These are phyloP conservation scores for Apostichopus japonicus DNA, from an alignment of 35 echinoderm and acorn worm genomes.

Conservation along the genomic window DNA sequence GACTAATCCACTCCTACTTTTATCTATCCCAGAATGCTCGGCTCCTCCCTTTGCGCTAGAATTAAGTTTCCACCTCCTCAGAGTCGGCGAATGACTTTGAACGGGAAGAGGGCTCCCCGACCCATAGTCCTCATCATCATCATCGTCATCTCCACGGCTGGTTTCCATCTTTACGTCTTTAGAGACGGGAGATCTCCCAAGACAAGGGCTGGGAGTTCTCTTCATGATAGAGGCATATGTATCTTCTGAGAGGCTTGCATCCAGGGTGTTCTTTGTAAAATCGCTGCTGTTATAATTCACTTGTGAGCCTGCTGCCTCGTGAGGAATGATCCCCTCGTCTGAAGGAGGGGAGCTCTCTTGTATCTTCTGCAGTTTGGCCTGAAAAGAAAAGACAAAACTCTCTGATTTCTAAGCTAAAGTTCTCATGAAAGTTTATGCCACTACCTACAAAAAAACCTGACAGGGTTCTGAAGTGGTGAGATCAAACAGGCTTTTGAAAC, in stretches of 20 bases:
- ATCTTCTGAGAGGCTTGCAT: conserved; percentile 42
- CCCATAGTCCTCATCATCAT: neutral
- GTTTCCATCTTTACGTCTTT: neutral
- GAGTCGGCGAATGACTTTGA: conserved; percentile 48
- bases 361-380: conserved; percentile 48
- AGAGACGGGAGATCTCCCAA: neutral
- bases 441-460: too few relatives aligned
- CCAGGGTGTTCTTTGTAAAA: conserved; percentile 39
- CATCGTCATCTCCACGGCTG: neutral
- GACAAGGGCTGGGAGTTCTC: conserved; percentile 54
- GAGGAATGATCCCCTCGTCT: neutral
- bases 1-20: neutral
- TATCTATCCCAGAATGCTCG: neutral
- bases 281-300: neutral
- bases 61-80: conserved; percentile 27
- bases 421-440: neutral
- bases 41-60: neutral
- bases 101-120: conserved; percentile 9
- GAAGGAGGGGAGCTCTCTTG: conserved; percentile 23
- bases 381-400: neutral
- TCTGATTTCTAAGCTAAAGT: neutral
- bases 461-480: too few relatives aligned
- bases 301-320: neutral
- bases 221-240: conserved; percentile 32
- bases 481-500: too few relatives aligned